Evolutionary conservation across 2,888 invertebrate genomes (phyloP).

Genomic region (Orgyia antiqua): DNA sequence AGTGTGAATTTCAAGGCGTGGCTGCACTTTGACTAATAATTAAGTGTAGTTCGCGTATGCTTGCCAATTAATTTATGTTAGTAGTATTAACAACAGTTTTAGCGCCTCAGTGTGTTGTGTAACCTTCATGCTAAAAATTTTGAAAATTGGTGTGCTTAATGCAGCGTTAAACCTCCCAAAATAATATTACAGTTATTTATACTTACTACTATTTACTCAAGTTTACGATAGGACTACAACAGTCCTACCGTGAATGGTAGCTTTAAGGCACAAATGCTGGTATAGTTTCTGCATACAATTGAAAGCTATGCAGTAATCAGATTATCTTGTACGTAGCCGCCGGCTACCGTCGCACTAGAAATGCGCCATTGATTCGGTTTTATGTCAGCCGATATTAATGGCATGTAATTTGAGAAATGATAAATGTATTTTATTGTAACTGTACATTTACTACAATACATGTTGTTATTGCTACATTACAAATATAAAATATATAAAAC

Average conservation of each 20-base stretch:
- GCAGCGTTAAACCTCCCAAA: no score
- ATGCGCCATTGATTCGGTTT: constrained; percentile 23
- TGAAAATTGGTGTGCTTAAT: no score
- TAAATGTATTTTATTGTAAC: constrained; percentile 9
- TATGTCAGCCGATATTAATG: constrained; percentile 25
- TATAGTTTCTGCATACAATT: constrained; percentile 19
- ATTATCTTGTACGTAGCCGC: constrained; percentile 28
- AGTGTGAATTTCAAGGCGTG: constrained; percentile 14
- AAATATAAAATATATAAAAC: no score
- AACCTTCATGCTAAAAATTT: background rate
- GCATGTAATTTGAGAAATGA: constrained; percentile 11
- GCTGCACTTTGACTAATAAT: constrained; percentile 20
- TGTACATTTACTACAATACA: background rate
- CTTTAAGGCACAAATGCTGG: no score
- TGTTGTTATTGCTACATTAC: no score
- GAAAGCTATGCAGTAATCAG: constrained; percentile 31
- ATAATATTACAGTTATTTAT: no score
- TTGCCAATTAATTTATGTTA: constrained; percentile 10
- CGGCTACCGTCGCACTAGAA: constrained; percentile 14
- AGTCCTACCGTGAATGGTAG: no score
- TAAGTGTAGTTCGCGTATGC: constrained; percentile 14
- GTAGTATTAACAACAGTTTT: background rate
- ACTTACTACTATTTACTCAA: no score
- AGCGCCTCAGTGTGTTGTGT: background rate
- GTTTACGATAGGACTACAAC: no score